Base-by-base conservation (phyloP, 2,888 invertebrate species). In the Folsomia candida region DNA sequence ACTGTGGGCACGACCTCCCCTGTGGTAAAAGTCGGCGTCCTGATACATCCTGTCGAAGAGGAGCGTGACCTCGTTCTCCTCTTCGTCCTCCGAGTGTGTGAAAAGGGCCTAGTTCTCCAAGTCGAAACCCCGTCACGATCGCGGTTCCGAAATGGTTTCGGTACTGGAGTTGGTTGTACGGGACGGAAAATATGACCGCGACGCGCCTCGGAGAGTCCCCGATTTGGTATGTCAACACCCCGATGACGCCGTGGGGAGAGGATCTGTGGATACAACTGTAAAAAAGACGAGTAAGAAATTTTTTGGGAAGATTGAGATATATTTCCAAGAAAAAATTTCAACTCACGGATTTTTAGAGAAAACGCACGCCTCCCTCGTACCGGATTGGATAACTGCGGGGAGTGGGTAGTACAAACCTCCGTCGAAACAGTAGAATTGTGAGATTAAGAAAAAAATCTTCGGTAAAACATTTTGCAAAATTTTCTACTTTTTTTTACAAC, bases 151-250 rank as follows among this genome's bases (percentile, higher is more conserved):
- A n/a, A n/a, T n/a, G n/a, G n/a, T n/a, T n/a, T n/a, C n/a, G n/a
- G n/a, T n/a, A n/a, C n/a, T n/a, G 71, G 14, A 76, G 69, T 28
- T 76, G 76, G 25, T 76, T 76, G 54, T 76, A 76, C 11, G 76
- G 76, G n/a, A 76, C 76, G 9, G 76, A 70, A 60, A 72, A 76
- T 72, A 76, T 74, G 3, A 76, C 63, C 1, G 74, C 76, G 37
- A 76, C 68, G 57, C 76, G 67, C 2, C 69, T 26, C 0, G 72
- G 70, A 14, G 72, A 62, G 58, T 74, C 74, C 29, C 72, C 76
- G 1, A 76, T 65, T 66, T 74, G 72, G 58, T 74, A 76, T 24
- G 74, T 70, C 25, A 76, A 24, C 20, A 76, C 70, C 58, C 76
- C 76, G 26, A 72, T 72, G 26, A 76, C 76, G 20, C 76, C 76